These are phyloP conservation scores for Eupithecia insigniata DNA, from an alignment of 2,888 invertebrate species.

Conservation along the genomic window DNA sequence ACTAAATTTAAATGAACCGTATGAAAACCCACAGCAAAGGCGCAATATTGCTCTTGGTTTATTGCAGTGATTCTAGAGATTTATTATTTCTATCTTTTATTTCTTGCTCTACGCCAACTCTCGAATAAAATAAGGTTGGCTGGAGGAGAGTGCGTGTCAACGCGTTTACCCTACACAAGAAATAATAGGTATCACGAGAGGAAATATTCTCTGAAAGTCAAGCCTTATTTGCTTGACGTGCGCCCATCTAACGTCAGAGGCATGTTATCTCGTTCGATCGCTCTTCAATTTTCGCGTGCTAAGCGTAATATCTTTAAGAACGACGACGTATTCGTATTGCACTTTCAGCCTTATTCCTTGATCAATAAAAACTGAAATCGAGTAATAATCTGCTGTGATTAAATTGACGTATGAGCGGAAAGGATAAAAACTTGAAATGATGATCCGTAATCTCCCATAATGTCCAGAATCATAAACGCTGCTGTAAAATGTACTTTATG, in stretches of 20 bases:
- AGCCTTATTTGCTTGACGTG: slow-evolving; percentile 23
- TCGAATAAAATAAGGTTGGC: neutral
- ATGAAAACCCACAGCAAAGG: neutral
- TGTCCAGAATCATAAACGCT: slow-evolving; percentile 26
- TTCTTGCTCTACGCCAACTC: neutral
- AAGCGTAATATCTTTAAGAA: slow-evolving; percentile 18
- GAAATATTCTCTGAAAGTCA: neutral
- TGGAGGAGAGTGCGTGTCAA: neutral
- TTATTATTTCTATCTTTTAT: neutral
- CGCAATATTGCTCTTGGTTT: neutral
- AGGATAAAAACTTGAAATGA: neutral
- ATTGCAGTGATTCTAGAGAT: neutral
- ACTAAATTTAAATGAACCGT: neutral
- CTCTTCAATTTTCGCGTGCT: slow-evolving; percentile 29
- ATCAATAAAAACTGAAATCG: slow-evolving; percentile 17
- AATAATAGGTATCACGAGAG: neutral
- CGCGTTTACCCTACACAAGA: neutral
- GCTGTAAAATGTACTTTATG: slow-evolving; percentile 7
- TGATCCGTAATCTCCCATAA: slow-evolving; percentile 10
- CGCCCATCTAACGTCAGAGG: slow-evolving; percentile 36
- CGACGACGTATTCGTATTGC: slow-evolving; percentile 5
- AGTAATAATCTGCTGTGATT: neutral
- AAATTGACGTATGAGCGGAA: neutral
- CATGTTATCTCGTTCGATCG: slow-evolving; percentile 42
- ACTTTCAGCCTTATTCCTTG: slow-evolving; percentile 3